Base-by-base conservation (phyloP, 64 coral and sea anemone genomes). In the Exaiptasia diaphana region DNA sequence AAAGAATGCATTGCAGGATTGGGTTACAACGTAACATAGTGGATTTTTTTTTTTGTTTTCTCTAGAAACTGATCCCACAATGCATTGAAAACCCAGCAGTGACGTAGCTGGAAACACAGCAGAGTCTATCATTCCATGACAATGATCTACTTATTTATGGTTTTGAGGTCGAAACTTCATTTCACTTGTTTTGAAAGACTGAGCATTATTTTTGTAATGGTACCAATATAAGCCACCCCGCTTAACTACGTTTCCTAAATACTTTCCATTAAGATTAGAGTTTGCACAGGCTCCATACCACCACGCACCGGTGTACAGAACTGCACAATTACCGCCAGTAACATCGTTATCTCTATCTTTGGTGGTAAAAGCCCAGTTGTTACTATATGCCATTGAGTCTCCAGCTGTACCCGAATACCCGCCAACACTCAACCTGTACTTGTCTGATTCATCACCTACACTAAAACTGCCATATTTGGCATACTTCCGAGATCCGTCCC, bases 331-430 rank as follows among this genome's bases (percentile, higher is more conserved):
- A 6, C 15, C 0, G 11, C 34, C 6, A 24, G 7, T 2, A 15
- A 53, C 32, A 28, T 90, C 79, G 70, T 90, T 90, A 82, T 90
- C 88, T 15, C 41, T 53, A 5, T 90, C 86, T 32, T 35, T 61
- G 39, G 86, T 89, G 34, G 76, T 53, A 23, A 89, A 89, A 32
- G 18, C 0, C 88, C 67, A 77, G 0, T n/a, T n/a, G n/a, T n/a
- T n/a, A n/a, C n/a, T n/a, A 77, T 62, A 25, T 2, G 65, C 23
- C 36, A 88, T 58, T 18, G 41, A 54, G 34, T 90, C 88, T 0
- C 6, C 21, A 9, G 79, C 88, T 9, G 18, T 71, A 10, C 88
- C 88, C 38, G 79, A 82, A 39, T 83, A 90, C 5, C 61, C 61
- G 46, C 53, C 54, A 7, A 90, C 79, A 0, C 59, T 83, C 59